Conservation (phyloP, 2,113 vertebrate genomes). For the Orientallactaga bullata region DNA sequence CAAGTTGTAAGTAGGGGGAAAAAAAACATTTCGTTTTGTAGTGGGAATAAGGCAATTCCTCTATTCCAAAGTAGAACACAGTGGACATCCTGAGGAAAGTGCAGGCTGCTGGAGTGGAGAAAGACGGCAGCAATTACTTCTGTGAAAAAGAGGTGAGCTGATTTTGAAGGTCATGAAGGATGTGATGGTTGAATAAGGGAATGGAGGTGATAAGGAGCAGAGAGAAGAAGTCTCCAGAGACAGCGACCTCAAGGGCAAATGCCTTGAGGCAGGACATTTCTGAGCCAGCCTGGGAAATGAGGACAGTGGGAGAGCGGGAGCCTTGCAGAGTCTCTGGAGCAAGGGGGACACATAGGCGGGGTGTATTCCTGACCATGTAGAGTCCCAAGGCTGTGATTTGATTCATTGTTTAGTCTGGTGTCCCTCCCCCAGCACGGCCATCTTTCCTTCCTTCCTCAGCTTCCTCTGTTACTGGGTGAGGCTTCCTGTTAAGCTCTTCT, state of each 20-base stretch:
- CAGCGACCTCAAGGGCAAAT: too few relatives aligned
- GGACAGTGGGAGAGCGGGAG: neutral
- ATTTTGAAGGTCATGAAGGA: neutral
- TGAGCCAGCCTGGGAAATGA: neutral
- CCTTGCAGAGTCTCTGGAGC: neutral
- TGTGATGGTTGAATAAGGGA: neutral
- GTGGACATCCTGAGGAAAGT: neutral
- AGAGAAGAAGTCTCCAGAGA: neutral
- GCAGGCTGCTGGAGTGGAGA: neutral
- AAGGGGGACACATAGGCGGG: neutral
- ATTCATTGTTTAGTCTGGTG: slow-evolving; percentile 65
- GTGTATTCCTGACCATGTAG: slow-evolving; percentile 2
- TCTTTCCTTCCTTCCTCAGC: slow-evolving; percentile 82
- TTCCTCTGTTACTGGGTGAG: slow-evolving; percentile 81
- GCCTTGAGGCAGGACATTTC: neutral
- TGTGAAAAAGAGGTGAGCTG: neutral
- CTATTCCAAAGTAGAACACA: neutral
- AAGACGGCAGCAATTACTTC: neutral
- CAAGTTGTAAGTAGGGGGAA: neutral
- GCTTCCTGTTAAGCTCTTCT: slow-evolving; percentile 82
- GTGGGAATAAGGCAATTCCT: neutral
- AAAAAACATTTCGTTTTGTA: neutral
- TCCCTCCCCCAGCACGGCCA: slow-evolving; percentile 71
- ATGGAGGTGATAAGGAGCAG: neutral
- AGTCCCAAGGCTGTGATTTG: slow-evolving; percentile 37